These are phyloP conservation scores for Isichthys henryi DNA, from an alignment of 2,113 vertebrate genomes.

Conservation along the genomic window DNA sequence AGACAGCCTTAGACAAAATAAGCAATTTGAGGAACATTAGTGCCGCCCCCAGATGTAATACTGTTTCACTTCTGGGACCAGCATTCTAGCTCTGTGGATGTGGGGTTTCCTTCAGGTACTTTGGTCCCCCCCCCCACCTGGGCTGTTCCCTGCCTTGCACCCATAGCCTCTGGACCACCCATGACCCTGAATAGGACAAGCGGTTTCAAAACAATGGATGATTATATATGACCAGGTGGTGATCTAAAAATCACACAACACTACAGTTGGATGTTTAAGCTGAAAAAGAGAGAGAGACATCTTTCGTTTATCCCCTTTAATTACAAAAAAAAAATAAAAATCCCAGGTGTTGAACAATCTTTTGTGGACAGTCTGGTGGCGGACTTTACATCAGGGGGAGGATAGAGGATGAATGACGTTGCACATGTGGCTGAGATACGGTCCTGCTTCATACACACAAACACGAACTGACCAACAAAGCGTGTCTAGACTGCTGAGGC, in stretches of 20 bases:
- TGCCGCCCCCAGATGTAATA: too few relatives aligned
- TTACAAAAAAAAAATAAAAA: conserved; percentile 48
- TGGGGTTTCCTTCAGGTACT: neutral
- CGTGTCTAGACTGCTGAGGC: neutral
- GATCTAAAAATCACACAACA: neutral
- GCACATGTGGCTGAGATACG: neutral
- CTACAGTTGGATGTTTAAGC: neutral
- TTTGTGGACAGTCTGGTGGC: neutral
- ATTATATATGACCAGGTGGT: neutral
- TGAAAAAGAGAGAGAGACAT: neutral
- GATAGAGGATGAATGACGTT: neutral
- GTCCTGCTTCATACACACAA: neutral
- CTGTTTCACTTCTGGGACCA: neutral
- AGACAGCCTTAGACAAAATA: neutral
- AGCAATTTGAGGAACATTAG: neutral
- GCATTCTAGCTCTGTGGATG: neutral
- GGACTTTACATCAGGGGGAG: conserved; percentile 14
- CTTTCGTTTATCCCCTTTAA: conserved; percentile 49
- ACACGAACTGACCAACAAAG: neutral
- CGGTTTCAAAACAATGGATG: neutral
- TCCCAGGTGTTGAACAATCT: neutral
- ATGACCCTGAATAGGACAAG: neutral
- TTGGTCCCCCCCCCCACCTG: neutral
- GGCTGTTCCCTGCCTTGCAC: neutral
- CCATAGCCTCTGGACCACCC: neutral